Evolutionary conservation across 1,140 invertebrate genomes (phyloP).

Genomic region (Rhagoletis pomonella): DNA sequence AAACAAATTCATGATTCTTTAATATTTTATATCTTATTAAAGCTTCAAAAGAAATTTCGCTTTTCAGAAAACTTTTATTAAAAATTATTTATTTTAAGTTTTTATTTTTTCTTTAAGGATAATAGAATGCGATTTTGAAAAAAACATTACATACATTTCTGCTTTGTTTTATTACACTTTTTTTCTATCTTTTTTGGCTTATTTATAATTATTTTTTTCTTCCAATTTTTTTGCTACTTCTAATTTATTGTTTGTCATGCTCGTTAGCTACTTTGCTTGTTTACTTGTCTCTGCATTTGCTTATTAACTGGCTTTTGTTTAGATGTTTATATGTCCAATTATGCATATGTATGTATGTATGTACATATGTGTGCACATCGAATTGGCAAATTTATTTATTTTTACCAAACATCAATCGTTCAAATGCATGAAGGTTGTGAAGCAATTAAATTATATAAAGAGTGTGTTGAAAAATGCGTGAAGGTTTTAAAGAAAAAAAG

Average conservation of each 20-base stretch:
- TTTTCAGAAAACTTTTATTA: not conserved
- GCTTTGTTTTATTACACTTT: not conserved
- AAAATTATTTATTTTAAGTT: no score
- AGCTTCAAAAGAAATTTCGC: not conserved
- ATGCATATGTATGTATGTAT: not conserved
- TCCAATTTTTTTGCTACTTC: not conserved
- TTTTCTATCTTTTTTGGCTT: not conserved
- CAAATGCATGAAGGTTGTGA: slow-evolving; percentile 16
- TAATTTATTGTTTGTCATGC: slow-evolving; percentile 3
- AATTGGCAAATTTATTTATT: slow-evolving; percentile 26
- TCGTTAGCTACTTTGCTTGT: not conserved
- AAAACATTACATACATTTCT: not conserved
- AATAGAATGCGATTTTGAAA: no score
- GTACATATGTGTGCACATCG: not conserved
- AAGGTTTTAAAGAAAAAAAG: not conserved
- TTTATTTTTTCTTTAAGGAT: not conserved
- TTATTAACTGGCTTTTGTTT: not conserved
- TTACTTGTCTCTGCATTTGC: not conserved
- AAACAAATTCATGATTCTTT: no score
- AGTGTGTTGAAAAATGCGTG: not conserved
- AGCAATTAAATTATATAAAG: not conserved
- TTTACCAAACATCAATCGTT: not conserved
- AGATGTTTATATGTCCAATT: not conserved
- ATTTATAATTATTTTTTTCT: not conserved
- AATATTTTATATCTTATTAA: not conserved